phyloP scores from a whole-genome alignment of 2,888 invertebrate species.

The Rhagonycha lutea region DNA sequence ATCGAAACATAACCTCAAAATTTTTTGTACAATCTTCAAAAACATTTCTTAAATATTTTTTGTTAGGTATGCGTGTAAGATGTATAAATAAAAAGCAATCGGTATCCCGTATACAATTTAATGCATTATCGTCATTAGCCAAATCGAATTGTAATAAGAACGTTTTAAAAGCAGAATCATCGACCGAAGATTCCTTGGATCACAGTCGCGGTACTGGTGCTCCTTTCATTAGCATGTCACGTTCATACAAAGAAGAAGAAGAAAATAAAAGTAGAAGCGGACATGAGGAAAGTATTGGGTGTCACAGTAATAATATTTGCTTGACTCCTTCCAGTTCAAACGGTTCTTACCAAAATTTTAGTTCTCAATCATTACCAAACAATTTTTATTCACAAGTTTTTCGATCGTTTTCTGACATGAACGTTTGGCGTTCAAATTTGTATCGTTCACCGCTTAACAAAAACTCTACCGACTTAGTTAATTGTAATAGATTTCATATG shows the following conservation, averaged over 20 bases:
- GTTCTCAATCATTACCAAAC: not conserved
- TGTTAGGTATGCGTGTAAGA: constrained; percentile 6
- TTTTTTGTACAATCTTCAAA: not conserved
- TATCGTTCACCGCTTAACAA: not conserved
- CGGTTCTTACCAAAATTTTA: not conserved
- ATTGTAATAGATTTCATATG: constrained; percentile 11
- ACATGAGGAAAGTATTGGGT: constrained; percentile 34
- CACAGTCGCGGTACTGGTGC: constrained; percentile 18
- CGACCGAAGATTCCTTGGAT: constrained; percentile 6
- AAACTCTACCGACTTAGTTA: not conserved
- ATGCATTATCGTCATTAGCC: constrained; percentile 16
- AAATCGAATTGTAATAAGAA: constrained; percentile 25
- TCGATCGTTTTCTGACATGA: constrained; percentile 13
- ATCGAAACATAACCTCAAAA: not conserved
- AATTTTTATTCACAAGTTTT: not conserved
- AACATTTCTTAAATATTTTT: not conserved
- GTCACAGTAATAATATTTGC: constrained; percentile 3
- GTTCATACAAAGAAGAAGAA: constrained; percentile 17
- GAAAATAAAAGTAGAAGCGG: constrained; percentile 4
- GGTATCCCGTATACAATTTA: not conserved
- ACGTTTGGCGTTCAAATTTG: not conserved
- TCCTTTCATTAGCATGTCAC: constrained; percentile 17
- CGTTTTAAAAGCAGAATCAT: constrained; percentile 31
- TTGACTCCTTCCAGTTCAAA: not conserved
- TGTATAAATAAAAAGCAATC: not conserved